A percentile compares a stretch with the other conserved stretches of the same genome.
Conservation (phyloP, 92 coral and sea anemone genomes). For the Pocillopora meandrina region DNA sequence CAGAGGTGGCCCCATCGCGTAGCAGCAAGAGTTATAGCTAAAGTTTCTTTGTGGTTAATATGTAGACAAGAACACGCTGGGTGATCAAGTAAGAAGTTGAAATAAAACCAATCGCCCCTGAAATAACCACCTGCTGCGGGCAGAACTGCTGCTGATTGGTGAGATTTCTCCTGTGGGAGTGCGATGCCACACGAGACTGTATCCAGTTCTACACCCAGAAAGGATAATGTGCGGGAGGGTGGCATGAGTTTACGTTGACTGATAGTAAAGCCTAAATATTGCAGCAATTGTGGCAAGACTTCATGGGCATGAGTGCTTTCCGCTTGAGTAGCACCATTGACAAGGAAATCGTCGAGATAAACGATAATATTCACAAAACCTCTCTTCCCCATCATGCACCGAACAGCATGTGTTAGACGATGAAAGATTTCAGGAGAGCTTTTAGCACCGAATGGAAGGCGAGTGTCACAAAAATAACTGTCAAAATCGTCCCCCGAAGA, state of each 20-base stretch:
- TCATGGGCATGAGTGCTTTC: constrained; percentile 13
- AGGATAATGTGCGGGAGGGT: not conserved
- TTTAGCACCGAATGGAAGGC: too few relatives aligned
- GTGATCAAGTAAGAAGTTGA: constrained; percentile 10
- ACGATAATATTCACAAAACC: too few relatives aligned
- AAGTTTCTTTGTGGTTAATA: constrained; percentile 35
- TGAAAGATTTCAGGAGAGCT: too few relatives aligned
- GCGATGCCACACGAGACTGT: not conserved
- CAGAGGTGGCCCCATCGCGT: constrained; percentile 32
- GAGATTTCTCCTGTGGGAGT: not conserved
- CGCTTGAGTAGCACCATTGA: too few relatives aligned
- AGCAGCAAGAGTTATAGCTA: constrained; percentile 12
- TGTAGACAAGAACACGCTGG: constrained; percentile 24
- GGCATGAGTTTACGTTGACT: constrained; percentile 7
- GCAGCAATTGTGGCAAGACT: not conserved
- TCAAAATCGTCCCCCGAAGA: constrained; percentile 3
- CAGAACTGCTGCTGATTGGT: constrained; percentile 21
- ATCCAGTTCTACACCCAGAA: not conserved
- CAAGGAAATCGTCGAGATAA: too few relatives aligned
- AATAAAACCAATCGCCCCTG: constrained; percentile 45
- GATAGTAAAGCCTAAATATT: constrained; percentile 18
- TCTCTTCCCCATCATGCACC: too few relatives aligned
- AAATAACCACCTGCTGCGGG: constrained; percentile 27
- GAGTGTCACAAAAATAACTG: too few relatives aligned
- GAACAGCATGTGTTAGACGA: too few relatives aligned